Base-by-base conservation (phyloP, 2,797 vertebrate species). In the Carapus acus region DNA sequence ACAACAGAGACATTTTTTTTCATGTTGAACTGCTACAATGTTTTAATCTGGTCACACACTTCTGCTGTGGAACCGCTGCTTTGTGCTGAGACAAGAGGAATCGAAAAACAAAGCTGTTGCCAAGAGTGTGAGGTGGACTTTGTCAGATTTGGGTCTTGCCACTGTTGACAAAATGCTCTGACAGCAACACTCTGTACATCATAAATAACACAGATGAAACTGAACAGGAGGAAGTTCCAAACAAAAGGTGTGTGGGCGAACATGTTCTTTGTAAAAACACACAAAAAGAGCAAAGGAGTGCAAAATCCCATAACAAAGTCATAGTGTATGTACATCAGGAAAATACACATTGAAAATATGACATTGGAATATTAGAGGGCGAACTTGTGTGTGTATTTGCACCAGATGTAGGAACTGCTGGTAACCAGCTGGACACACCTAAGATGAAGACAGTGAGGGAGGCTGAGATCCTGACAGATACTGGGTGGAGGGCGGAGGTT, bases 281-380 rank as follows among this genome's bases (percentile, higher is more conserved):
- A 76, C n/a, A n/a, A n/a, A 73, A 82, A 16, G 23, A 62, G 59
- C 73, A 73, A 69, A 55, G 8, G 40, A 15, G 59, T 58, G 67
- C 73, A 43, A 38, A 23, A 43, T 71, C 68, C 62, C 62, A 43
- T 48, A 65, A 49, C 57, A 38, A 62, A 58, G 57, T 71, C 66
- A 70, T 72, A n/a, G n/a, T n/a, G n/a, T n/a, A 77, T 74, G 62
- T 74, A 79, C 66, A 77, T 23, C 24, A 45, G 15, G 66, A 46
- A 37, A 57, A 65, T 27, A 57, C 16, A 21, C 16, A 39, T 7
- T 52, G 57, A 43, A 50, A 18, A 71, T 49, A 73, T 39, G 40
- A 76, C 66, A 71, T 24, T 14, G 61, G 43, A 68, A 60, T 57
- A 72, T 44, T 69, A 63, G 70, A 69, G 38, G 66, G 60, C 11